Evolutionary conservation across 2,113 vertebrate species (phyloP).

Genomic region (Ailuropoda melanoleuca): DNA sequence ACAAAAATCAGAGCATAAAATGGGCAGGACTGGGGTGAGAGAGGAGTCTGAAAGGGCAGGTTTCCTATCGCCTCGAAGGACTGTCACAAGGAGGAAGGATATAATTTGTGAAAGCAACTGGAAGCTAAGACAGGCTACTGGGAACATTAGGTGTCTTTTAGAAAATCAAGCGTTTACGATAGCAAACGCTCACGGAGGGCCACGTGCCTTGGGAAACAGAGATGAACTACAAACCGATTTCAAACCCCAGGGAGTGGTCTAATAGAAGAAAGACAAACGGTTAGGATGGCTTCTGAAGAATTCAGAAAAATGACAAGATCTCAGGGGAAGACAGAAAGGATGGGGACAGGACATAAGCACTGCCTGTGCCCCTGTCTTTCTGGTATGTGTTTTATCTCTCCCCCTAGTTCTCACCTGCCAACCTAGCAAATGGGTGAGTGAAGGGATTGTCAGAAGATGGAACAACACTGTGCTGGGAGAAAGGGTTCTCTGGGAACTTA

Average conservation of each 20-base stretch:
- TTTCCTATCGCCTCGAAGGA: slow-evolving; percentile 1
- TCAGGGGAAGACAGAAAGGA: not conserved
- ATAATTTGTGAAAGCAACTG: not conserved
- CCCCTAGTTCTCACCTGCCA: not conserved
- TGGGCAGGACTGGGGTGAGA: not conserved
- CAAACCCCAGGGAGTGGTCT: not conserved
- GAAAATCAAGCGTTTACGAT: not conserved
- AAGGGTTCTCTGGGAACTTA: not conserved
- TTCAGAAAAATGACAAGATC: not conserved
- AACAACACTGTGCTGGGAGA: not conserved
- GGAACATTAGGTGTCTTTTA: not conserved
- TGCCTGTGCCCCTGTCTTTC: not conserved
- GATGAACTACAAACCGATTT: not conserved
- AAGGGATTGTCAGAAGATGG: not conserved
- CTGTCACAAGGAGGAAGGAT: not conserved
- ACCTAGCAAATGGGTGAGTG: not conserved
- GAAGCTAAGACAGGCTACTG: not conserved
- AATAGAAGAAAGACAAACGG: not conserved
- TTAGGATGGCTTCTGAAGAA: not conserved
- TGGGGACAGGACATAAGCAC: not conserved
- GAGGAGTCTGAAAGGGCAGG: not conserved
- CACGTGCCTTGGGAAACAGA: slow-evolving; percentile 9
- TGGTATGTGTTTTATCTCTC: not conserved
- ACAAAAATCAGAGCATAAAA: not conserved
- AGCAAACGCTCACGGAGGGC: not conserved